Conservation (phyloP, 2,888 invertebrate species). For the Cosmia pyralina region DNA sequence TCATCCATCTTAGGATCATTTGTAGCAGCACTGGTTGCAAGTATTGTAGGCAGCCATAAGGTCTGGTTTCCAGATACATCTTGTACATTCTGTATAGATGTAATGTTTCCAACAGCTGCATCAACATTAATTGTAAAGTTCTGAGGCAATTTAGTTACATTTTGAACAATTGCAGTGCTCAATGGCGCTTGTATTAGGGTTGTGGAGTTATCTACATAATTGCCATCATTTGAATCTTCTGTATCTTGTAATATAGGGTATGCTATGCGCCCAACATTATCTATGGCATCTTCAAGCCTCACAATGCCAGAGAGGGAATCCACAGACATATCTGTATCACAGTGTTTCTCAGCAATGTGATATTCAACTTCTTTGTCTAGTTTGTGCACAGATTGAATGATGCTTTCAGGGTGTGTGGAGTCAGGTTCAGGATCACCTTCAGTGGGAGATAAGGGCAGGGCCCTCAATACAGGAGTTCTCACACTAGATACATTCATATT, state of each 20-base stretch:
- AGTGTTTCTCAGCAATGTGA: constrained; percentile 82
- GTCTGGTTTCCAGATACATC: constrained; percentile 85
- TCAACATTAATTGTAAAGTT: constrained; percentile 88
- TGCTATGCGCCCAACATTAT: constrained; percentile 82
- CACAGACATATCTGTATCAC: constrained; percentile 83
- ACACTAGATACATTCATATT: constrained; percentile 87
- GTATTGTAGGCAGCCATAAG: constrained; percentile 87
- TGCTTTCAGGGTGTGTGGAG: constrained; percentile 87
- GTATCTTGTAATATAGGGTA: constrained; percentile 85
- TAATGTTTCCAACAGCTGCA: constrained; percentile 85
- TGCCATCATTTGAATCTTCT: constrained; percentile 83
- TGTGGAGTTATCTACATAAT: constrained; percentile 83
- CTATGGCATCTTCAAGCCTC: constrained; percentile 84
- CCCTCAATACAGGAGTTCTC: constrained; percentile 86
- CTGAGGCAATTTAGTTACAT: constrained; percentile 86
- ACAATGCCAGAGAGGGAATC: constrained; percentile 85
- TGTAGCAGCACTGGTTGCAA: constrained; percentile 81
- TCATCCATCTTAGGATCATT: constrained; percentile 82
- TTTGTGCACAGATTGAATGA: constrained; percentile 83
- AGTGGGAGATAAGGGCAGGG: constrained; percentile 81
- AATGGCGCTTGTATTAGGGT: constrained; percentile 85
- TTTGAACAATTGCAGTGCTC: constrained; percentile 86
- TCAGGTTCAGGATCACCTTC: constrained; percentile 86
- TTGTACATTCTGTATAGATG: constrained; percentile 87
- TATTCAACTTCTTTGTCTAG: constrained; percentile 85